A percentile compares a stretch with the other conserved stretches of the same genome.
These are phyloP conservation scores for Xenopus petersii DNA, from an alignment of 2,797 vertebrate genomes.

Conservation along the genomic window DNA sequence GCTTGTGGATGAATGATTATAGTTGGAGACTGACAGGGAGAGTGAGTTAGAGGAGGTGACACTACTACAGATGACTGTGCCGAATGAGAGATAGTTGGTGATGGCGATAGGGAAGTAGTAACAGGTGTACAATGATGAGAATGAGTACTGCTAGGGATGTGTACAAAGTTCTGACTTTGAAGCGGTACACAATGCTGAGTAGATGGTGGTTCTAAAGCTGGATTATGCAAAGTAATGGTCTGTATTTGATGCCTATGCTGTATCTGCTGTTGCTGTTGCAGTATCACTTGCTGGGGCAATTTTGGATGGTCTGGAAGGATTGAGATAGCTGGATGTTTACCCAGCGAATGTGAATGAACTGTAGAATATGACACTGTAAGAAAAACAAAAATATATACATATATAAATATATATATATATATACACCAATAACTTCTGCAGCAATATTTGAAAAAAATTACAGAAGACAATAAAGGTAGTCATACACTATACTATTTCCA, in stretches of 20 bases:
- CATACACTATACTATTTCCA: no score
- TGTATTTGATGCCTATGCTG: slow-evolving; percentile 80
- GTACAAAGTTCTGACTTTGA: slow-evolving; percentile 67
- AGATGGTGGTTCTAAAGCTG: slow-evolving; percentile 67
- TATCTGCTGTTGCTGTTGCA: slow-evolving; percentile 71
- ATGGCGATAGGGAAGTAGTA: slow-evolving; percentile 63
- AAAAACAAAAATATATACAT: slow-evolving; percentile 34
- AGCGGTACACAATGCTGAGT: slow-evolving; percentile 73
- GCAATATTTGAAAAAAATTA: no score
- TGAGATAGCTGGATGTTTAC: slow-evolving; percentile 78
- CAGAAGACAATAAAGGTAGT: no score
- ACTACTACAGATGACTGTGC: slow-evolving; percentile 82
- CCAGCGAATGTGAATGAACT: slow-evolving; percentile 83
- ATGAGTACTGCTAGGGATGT: slow-evolving; percentile 59
- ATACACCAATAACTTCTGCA: no score
- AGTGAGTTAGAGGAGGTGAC: slow-evolving; percentile 77
- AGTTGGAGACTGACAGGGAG: slow-evolving; percentile 76
- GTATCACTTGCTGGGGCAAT: slow-evolving; percentile 78
- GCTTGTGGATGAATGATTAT: slow-evolving; percentile 78
- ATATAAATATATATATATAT: no score
- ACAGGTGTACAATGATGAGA: slow-evolving; percentile 64
- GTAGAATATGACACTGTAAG: slow-evolving; percentile 87
- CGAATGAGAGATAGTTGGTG: slow-evolving; percentile 71
- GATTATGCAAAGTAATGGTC: slow-evolving; percentile 78
- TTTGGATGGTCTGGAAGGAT: slow-evolving; percentile 73